Conservation (phyloP, 2,113 vertebrate species). For the Ameiurus melas region DNA sequence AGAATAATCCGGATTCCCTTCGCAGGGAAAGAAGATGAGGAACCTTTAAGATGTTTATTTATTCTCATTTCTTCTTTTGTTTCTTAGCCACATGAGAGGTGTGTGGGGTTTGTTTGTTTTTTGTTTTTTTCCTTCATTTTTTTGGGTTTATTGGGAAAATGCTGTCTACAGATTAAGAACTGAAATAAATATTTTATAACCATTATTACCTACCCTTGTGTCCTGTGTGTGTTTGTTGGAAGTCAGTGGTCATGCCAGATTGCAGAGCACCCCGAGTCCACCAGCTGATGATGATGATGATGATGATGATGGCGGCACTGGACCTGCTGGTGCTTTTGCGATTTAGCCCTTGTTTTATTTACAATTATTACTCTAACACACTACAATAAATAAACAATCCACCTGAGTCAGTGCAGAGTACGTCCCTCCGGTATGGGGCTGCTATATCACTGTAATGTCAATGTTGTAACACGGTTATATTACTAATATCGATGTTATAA, state of each 20-base stretch:
- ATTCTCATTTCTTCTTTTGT: background rate
- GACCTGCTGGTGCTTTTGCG: no score
- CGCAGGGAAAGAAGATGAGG: background rate
- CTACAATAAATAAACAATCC: no score
- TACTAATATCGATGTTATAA: no score
- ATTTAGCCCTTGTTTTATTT: no score
- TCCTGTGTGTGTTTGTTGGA: background rate
- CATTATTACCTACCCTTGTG: background rate
- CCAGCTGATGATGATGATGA: background rate
- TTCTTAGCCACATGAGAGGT: background rate
- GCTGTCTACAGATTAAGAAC: conserved; percentile 1
- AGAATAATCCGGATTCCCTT: background rate
- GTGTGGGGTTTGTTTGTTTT: background rate
- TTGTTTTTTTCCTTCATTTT: background rate
- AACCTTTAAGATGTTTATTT: conserved; percentile 32
- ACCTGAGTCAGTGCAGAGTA: no score
- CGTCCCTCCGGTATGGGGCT: no score
- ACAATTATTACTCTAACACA: no score
- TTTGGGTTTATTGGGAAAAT: background rate
- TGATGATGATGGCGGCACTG: no score
- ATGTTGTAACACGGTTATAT: no score
- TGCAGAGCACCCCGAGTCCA: background rate
- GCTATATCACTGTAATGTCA: no score
- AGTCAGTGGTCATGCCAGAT: background rate
- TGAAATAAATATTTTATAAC: conserved; percentile 40